These are phyloP conservation scores for Cnemophilus loriae DNA, from an alignment of 2,113 vertebrate species.

Conservation along the genomic window DNA sequence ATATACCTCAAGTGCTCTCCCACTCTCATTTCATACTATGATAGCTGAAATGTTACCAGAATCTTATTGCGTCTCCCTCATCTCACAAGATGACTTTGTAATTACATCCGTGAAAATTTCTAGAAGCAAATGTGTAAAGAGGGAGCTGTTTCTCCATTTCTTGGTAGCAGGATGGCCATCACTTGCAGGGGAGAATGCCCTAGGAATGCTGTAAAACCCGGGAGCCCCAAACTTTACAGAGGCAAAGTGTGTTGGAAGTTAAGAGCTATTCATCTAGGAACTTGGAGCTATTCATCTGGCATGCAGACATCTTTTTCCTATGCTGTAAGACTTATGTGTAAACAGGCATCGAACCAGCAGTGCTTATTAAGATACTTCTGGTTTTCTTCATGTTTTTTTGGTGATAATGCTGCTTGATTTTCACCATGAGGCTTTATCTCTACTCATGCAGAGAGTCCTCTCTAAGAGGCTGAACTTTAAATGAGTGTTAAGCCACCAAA, in stretches of 20 bases:
- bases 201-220: background rate
- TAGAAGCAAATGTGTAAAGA: background rate
- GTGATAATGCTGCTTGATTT: background rate
- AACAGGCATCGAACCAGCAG: background rate
- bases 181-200: background rate
- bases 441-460: background rate
- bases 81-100: background rate
- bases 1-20: background rate
- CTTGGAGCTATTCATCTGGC: background rate
- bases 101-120: background rate
- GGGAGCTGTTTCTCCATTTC: background rate
- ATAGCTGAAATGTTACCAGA: background rate
- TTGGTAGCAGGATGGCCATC: background rate
- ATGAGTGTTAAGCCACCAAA: background rate
- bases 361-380: background rate
- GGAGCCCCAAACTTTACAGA: background rate
- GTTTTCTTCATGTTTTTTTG: background rate
- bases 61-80: background rate
- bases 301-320: background rate
- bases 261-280: background rate
- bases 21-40: background rate
- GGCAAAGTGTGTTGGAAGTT: background rate
- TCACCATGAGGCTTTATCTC: background rate
- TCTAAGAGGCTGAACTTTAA: background rate
- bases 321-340: background rate